Evolutionary conservation across 64 coral and sea anemone species (phyloP).

Genomic region (Montipora capricornis): DNA sequence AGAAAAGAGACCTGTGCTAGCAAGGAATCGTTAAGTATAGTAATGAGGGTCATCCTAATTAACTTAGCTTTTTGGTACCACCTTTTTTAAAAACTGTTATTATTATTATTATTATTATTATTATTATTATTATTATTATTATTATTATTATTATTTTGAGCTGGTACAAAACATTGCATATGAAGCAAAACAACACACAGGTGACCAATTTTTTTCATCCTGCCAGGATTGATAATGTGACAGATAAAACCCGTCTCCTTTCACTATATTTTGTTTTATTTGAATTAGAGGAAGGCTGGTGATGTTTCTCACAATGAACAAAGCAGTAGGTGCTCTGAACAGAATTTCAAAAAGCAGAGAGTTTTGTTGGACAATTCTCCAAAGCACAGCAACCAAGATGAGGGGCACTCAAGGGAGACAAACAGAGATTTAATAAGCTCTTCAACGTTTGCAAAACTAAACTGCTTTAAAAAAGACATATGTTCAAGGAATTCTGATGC

Average conservation of each 20-base stretch:
- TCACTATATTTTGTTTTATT: not conserved
- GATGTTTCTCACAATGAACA: not conserved
- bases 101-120: too few species aligned
- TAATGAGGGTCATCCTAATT: too few species aligned
- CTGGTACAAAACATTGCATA: too few species aligned
- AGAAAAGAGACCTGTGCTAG: too few species aligned
- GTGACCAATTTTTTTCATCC: not conserved
- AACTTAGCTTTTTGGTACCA: too few species aligned
- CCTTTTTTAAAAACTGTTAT: too few species aligned
- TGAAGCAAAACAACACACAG: not conserved
- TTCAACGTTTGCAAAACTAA: slow-evolving; percentile 25
- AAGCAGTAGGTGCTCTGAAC: not conserved
- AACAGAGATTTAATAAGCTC: slow-evolving; percentile 11
- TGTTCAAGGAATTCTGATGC: not conserved
- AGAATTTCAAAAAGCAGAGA: slow-evolving; percentile 29
- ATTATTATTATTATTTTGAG: too few species aligned
- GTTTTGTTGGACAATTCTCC: not conserved
- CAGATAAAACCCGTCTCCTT: not conserved
- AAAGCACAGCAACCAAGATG: not conserved
- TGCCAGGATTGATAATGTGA: not conserved
- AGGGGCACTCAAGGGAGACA: not conserved
- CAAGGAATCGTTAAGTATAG: too few species aligned
- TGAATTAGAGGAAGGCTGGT: slow-evolving; percentile 4
- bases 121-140: too few species aligned
- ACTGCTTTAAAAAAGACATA: slow-evolving; percentile 6